These are phyloP conservation scores for Lutjanus campechanus DNA, from an alignment of 2,797 vertebrate species.

Conservation along the genomic window DNA sequence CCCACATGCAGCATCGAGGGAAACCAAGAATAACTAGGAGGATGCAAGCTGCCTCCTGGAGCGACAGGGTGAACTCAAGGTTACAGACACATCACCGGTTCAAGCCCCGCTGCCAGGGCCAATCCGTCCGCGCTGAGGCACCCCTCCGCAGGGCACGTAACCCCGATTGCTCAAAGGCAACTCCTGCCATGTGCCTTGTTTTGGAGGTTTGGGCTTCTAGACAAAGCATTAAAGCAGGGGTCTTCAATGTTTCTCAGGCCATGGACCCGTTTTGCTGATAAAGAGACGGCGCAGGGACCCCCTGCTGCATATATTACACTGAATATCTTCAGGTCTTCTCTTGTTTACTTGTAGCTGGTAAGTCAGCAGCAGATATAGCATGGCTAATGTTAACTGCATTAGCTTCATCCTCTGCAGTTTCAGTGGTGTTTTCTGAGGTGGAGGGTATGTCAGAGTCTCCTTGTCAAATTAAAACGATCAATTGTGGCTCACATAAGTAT, in stretches of 20 bases:
- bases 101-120: slow-evolving; percentile 64
- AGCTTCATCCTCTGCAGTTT: no score
- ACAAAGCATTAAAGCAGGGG: slow-evolving; percentile 38
- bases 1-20: slow-evolving; percentile 65
- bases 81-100: slow-evolving; percentile 68
- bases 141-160: slow-evolving; percentile 43
- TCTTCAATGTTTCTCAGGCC: no score
- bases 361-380: no score
- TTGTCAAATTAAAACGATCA: no score
- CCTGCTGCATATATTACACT: no score
- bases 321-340: neutral
- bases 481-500: no score
- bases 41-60: slow-evolving; percentile 70
- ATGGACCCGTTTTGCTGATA: no score
- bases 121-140: slow-evolving; percentile 44
- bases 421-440: no score
- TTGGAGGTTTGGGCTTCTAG: slow-evolving; percentile 32
- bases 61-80: slow-evolving; percentile 78
- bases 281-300: no score
- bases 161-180: slow-evolving; percentile 63
- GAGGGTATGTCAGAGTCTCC: no score
- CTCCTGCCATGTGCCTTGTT: slow-evolving; percentile 14
- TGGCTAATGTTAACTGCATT: no score
- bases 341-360: no score
- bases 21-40: slow-evolving; percentile 74